Conservation (phyloP, 2,888 invertebrate genomes). For the Isoperla grammatica region DNA sequence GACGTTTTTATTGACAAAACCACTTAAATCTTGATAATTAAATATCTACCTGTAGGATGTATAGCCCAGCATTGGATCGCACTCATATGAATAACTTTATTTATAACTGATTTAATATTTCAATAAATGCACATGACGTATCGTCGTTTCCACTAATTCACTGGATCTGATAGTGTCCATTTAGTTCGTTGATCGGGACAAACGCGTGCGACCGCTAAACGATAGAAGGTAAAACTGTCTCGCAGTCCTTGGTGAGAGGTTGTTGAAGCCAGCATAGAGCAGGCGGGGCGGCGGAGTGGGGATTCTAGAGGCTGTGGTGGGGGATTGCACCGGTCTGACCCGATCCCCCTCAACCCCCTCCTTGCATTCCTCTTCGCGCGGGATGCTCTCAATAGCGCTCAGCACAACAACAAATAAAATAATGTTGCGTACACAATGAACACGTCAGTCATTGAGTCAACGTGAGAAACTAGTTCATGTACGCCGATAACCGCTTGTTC, state of each 20-base stretch:
- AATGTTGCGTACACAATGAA: too few species aligned
- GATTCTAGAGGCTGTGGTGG: constrained; percentile 19
- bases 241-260: constrained; percentile 25
- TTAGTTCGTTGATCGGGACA: neutral
- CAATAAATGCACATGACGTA: neutral
- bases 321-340: constrained; percentile 29
- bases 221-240: constrained; percentile 29
- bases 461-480: too few species aligned
- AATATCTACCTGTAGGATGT: constrained; percentile 55
- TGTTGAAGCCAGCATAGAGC: constrained; percentile 25
- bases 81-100: constrained; percentile 44
- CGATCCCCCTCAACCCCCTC: constrained; percentile 23
- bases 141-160: constrained; percentile 12
- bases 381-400: neutral
- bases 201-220: constrained; percentile 21
- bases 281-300: constrained; percentile 18
- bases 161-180: constrained; percentile 9
- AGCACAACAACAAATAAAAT: too few species aligned
- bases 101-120: constrained; percentile 2
- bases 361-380: constrained; percentile 29
- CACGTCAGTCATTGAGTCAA: too few species aligned
- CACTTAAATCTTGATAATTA: too few species aligned
- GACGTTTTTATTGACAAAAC: too few species aligned
- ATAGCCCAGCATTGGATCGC: constrained; percentile 62
- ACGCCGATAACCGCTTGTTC: too few species aligned